These are phyloP conservation scores for Erpetoichthys calabaricus DNA, from an alignment of 2,797 vertebrate genomes.

Conservation along the genomic window DNA sequence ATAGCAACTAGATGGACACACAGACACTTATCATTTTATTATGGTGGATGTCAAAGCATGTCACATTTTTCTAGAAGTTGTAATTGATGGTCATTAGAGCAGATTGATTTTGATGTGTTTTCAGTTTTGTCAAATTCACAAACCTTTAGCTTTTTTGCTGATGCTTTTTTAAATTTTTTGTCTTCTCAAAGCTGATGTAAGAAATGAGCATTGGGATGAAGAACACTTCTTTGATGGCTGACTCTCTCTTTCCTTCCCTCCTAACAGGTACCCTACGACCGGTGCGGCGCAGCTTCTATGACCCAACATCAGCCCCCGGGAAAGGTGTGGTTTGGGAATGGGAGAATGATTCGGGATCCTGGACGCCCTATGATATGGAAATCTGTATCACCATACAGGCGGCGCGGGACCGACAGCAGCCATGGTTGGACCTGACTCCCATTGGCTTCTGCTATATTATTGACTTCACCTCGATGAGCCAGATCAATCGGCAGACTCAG, in stretches of 20 bases:
- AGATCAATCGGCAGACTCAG: conserved; percentile 85
- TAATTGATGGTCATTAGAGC: too few relatives aligned
- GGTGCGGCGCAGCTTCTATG: conserved; percentile 79
- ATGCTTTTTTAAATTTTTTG: too few relatives aligned
- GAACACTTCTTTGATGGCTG: too few relatives aligned
- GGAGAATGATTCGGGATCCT: conserved; percentile 75
- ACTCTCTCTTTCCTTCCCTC: conserved; percentile 4
- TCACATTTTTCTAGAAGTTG: too few relatives aligned
- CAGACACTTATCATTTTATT: too few relatives aligned
- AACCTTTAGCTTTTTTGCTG: too few relatives aligned
- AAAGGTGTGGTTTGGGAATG: conserved; percentile 91
- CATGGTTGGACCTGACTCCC: conserved; percentile 76
- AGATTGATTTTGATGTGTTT: too few relatives aligned
- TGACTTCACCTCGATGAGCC: conserved; percentile 82
- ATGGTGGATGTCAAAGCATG: too few relatives aligned
- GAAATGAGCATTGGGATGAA: too few relatives aligned
- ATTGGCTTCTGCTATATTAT: conserved; percentile 83
- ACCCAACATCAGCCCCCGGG: conserved; percentile 67
- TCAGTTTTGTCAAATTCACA: too few relatives aligned
- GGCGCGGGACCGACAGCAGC: conserved; percentile 67
- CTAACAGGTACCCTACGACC: conserved; percentile 76
- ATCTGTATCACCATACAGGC: conserved; percentile 79
- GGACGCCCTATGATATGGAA: conserved; percentile 84
- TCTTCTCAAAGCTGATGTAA: too few relatives aligned
- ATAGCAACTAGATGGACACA: too few relatives aligned